Evolutionary conservation across 2,888 invertebrate species (phyloP).

Genomic region (Lobophora halterata): DNA sequence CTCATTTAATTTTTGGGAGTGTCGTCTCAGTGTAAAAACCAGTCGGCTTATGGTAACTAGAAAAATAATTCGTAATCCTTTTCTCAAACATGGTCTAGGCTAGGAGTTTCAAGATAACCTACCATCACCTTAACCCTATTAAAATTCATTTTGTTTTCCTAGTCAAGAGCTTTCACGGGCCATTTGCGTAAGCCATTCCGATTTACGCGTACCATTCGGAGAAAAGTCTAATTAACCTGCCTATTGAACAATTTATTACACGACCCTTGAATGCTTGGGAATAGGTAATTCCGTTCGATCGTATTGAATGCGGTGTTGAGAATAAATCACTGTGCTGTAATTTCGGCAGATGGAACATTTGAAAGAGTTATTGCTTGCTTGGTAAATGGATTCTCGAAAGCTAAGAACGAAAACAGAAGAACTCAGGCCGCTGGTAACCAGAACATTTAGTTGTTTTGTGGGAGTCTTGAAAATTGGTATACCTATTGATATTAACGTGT

Average conservation of each 20-base stretch:
- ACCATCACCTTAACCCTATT: constrained; percentile 39
- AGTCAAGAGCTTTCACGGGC: constrained; percentile 44
- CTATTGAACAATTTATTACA: constrained; percentile 69
- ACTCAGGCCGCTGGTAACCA: too few relatives aligned
- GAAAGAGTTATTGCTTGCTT: constrained; percentile 30
- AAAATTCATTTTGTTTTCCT: constrained; percentile 60
- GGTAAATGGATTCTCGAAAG: constrained; percentile 28
- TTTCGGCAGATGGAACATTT: constrained; percentile 39
- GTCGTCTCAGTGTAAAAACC: too few relatives aligned
- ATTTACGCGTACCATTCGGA: constrained; percentile 61
- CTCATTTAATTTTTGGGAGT: too few relatives aligned
- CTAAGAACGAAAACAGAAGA: too few relatives aligned
- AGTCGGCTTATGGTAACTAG: too few relatives aligned
- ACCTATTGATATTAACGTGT: too few relatives aligned
- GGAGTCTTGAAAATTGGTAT: too few relatives aligned
- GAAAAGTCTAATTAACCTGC: constrained; percentile 74
- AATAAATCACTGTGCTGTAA: constrained; percentile 53
- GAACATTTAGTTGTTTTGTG: too few relatives aligned
- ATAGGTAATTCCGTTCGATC: constrained; percentile 54
- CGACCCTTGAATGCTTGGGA: constrained; percentile 51
- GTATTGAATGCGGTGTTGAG: constrained; percentile 58
- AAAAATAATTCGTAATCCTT: too few relatives aligned
- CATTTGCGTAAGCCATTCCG: constrained; percentile 52
- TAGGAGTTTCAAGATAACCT: constrained; percentile 36
- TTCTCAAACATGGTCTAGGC: constrained; percentile 21